Percentiles rank a stretch among this genome's conserved stretches.
Conservation (phyloP, 2,797 vertebrate species). For the Oreochromis mossambicus region DNA sequence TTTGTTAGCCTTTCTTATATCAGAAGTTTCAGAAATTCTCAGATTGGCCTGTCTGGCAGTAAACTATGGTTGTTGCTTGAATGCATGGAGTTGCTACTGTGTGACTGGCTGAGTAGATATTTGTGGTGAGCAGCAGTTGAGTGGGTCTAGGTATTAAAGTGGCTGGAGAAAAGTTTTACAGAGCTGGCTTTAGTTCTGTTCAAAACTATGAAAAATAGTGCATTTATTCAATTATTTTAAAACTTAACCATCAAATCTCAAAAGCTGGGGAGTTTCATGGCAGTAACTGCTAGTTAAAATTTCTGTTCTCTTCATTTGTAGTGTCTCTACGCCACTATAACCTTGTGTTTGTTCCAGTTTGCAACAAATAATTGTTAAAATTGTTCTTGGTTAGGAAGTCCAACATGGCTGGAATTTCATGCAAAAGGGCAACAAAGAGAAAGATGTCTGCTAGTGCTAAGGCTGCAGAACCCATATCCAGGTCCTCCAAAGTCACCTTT, state of each 20-base stretch:
- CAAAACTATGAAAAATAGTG: background rate
- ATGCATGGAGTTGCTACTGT: background rate
- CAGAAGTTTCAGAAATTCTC: background rate
- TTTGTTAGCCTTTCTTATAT: background rate
- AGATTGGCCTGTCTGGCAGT: background rate
- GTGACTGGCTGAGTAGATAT: background rate
- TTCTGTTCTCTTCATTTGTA: background rate
- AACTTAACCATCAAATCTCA: background rate
- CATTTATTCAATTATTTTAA: background rate
- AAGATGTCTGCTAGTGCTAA: background rate
- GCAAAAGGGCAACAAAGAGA: conserved; percentile 9
- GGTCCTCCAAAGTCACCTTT: background rate
- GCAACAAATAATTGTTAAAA: rapidly evolving
- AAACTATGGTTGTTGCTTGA: background rate
- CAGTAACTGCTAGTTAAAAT: background rate
- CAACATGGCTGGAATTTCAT: conserved; percentile 14
- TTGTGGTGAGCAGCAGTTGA: background rate
- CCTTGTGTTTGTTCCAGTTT: background rate
- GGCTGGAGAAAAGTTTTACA: background rate
- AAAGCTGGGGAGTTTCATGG: background rate
- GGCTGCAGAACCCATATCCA: background rate
- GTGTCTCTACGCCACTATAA: background rate
- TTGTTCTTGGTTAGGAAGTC: background rate
- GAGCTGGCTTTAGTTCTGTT: background rate
- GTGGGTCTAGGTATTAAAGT: background rate